These are phyloP conservation scores for Recurvirostra avosetta DNA, from an alignment of 2,113 vertebrate genomes.

Conservation along the genomic window DNA sequence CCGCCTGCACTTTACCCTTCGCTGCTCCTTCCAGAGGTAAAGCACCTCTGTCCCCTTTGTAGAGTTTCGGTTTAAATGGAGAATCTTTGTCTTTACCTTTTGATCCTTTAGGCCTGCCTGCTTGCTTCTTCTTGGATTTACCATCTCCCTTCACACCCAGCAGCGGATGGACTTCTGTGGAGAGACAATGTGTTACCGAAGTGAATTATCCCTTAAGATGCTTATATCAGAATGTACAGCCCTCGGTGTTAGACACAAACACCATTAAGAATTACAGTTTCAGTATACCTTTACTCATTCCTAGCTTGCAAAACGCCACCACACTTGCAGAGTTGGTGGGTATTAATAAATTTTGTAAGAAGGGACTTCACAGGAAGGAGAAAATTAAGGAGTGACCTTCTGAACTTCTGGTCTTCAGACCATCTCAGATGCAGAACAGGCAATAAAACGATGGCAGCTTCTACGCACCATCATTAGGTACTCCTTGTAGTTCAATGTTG, in stretches of 20 bases:
- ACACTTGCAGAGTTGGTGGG: not conserved
- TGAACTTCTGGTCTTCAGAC: not conserved
- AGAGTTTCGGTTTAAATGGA: slow-evolving; percentile 96
- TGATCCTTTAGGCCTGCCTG: slow-evolving; percentile 97
- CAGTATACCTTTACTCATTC: not conserved
- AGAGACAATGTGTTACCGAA: not conserved
- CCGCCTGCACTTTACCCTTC: slow-evolving; percentile 92
- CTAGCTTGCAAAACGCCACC: not conserved
- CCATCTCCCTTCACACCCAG: slow-evolving; percentile 98
- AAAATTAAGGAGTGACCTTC: not conserved
- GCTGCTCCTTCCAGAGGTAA: slow-evolving; percentile 91
- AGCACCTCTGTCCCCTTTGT: slow-evolving; percentile 91
- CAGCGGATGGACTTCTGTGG: slow-evolving; percentile 93
- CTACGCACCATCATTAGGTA: slow-evolving; percentile 90
- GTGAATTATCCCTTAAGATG: not conserved
- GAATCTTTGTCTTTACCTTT: slow-evolving; percentile 99
- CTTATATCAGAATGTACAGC: not conserved
- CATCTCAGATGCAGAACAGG: not conserved
- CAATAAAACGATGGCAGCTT: not conserved
- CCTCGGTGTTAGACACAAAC: not conserved
- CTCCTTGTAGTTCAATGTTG: slow-evolving; percentile 95
- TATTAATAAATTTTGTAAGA: not conserved
- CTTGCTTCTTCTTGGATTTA: slow-evolving; percentile 99
- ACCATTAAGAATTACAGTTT: not conserved
- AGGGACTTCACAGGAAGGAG: not conserved